Evolutionary conservation across 1,140 invertebrate genomes (phyloP).

Genomic region (Andrena cerasifolii): DNA sequence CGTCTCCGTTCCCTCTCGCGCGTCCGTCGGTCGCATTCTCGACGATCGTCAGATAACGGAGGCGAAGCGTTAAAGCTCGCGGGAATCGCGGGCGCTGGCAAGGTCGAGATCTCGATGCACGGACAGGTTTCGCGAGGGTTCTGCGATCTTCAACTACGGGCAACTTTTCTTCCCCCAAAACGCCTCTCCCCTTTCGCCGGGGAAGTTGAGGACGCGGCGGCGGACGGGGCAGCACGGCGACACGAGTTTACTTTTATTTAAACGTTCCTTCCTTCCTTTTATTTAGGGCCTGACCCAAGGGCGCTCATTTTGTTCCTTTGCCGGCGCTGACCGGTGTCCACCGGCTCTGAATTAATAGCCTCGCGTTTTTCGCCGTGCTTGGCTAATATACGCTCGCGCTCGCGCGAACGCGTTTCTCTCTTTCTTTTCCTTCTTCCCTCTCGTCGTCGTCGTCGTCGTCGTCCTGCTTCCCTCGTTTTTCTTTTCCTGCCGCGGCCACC

Average conservation of each 20-base stretch:
- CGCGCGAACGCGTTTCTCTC: constrained; percentile 1
- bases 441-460: background rate
- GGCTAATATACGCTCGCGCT: constrained; percentile 45
- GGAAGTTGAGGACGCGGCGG: constrained; percentile 44
- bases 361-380: constrained; percentile 74
- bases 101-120: constrained; percentile 47
- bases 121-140: constrained; percentile 53
- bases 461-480: constrained; percentile 38
- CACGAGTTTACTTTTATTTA: constrained; percentile 83
- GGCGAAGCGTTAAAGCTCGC: constrained; percentile 60
- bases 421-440: constrained; percentile 4
- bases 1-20: background rate
- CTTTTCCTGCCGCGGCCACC: constrained; percentile 36
- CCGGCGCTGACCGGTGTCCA: constrained; percentile 76
- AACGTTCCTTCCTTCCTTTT: constrained; percentile 78
- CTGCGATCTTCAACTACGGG: constrained; percentile 16
- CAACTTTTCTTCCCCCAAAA: constrained; percentile 45
- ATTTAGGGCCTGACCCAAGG: constrained; percentile 80
- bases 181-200: constrained; percentile 23
- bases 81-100: constrained; percentile 47
- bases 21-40: constrained; percentile 13
- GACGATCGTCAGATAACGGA: constrained; percentile 61
- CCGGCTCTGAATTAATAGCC: constrained; percentile 79
- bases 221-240: constrained; percentile 57
- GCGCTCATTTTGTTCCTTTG: constrained; percentile 80